Evolutionary conservation across 92 coral and sea anemone genomes (phyloP), one percentile per base, ranked within the genome.

Genomic region (Parazoanthus swiftii): DNA sequence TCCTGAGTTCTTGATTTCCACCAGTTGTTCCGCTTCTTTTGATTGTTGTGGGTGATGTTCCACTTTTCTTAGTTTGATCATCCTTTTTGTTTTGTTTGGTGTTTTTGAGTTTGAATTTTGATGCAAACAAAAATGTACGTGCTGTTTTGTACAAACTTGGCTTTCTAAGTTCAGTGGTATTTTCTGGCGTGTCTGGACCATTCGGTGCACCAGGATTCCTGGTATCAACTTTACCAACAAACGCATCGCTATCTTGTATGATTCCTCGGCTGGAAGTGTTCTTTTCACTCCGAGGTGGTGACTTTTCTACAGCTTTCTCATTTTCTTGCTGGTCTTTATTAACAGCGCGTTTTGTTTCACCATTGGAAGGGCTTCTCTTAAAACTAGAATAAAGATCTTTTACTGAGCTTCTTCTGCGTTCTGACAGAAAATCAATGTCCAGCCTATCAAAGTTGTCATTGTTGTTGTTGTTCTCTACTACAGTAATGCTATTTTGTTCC

Each of bases 91-190:
- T 38, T 25, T 67, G 65, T 15, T 39, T 83, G 0, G 33, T n/a
- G 2, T 83, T 83, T 79, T 88, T 92, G 71, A 92, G 54, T 11
- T 54, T 81, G 70, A 89, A 86, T 68, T 93, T 93, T 13, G 94
- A 88, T n/a, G 95, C 94, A 36, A 90, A 89, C 84, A 94, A 81
- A 29, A 89, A 44, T 8, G 92, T 88, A 82, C 91, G 86, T 1
- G 98, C 91, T 13, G 94, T 77, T 39, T 81, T 81, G 58, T 66
- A 82, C 14, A 84, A 35, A 46, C 68, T n/a, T 7, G 87, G 79
- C 50, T 35, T 71, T 2, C 16, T 26, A 46, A 20, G 54, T 23
- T 46, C 46, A 10, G 2, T 35, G 85, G 26, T 36, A 4, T 38
- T 58, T 35, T 81, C 72, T 21, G 50, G 48, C 15, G 42, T 81